phyloP scores from a whole-genome alignment of 2,888 invertebrate species.

The Aethes cnicana region DNA sequence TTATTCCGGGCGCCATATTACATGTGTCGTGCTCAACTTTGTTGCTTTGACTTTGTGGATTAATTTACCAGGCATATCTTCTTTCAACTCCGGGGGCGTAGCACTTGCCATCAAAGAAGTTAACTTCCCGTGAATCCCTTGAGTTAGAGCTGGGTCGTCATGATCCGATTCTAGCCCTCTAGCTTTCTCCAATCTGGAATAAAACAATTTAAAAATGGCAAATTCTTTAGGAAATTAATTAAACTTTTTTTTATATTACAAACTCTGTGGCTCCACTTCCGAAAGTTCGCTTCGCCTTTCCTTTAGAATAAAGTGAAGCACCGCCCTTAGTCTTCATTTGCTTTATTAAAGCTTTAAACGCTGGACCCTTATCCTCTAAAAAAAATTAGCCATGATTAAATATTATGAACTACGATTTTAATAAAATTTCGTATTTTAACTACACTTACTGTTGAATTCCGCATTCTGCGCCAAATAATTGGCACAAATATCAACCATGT shows the following conservation, averaged over 20 bases:
- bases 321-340: constrained; percentile 50
- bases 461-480: constrained; percentile 65
- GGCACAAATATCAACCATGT: constrained; percentile 58
- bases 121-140: constrained; percentile 50
- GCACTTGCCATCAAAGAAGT: constrained; percentile 40
- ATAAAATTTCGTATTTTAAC: no score
- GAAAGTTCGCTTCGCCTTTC: constrained; percentile 46
- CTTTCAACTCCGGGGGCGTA: constrained; percentile 49
- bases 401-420: not conserved
- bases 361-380: constrained; percentile 67
- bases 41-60: no score
- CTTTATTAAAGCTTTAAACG: constrained; percentile 52
- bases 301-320: constrained; percentile 51
- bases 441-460: constrained; percentile 66
- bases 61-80: constrained; percentile 58
- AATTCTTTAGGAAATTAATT: no score
- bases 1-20: no score
- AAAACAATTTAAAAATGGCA: no score
- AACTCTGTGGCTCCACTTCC: constrained; percentile 59
- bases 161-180: constrained; percentile 57
- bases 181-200: constrained; percentile 53
- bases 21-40: no score
- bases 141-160: constrained; percentile 60
- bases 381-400: not conserved
- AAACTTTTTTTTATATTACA: constrained; percentile 33